Evolutionary conservation across 1,140 invertebrate genomes (phyloP).

Genomic region (Neuroterus valhalla): DNA sequence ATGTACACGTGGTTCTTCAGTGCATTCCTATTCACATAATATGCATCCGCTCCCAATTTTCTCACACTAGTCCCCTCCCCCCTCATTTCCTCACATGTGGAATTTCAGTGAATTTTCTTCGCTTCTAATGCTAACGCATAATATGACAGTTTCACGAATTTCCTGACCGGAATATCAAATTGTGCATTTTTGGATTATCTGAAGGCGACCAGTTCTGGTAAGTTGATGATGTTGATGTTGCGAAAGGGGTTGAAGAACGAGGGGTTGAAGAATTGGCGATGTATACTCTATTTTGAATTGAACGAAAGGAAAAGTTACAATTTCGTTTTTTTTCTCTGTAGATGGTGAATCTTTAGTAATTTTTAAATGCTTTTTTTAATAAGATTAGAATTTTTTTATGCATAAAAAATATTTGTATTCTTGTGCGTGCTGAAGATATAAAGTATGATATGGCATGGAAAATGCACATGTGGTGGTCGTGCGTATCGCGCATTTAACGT

Average conservation of each 20-base stretch:
- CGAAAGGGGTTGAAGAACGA: too few species aligned
- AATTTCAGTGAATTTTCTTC: too few species aligned
- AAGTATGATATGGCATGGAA: conserved; percentile 5
- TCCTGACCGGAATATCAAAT: neutral
- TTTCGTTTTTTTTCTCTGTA: too few species aligned
- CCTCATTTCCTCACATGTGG: too few species aligned
- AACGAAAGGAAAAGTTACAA: too few species aligned
- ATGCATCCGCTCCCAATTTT: too few species aligned
- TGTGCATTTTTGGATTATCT: conserved; percentile 4
- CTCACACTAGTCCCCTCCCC: too few species aligned
- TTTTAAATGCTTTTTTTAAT: neutral
- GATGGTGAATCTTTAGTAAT: neutral
- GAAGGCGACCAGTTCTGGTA: neutral
- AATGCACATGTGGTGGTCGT: conserved; percentile 16
- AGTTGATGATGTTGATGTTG: neutral
- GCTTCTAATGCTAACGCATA: too few species aligned
- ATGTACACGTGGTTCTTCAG: too few species aligned
- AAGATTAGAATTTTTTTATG: neutral
- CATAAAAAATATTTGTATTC: neutral
- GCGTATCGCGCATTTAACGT: neutral
- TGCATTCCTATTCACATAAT: too few species aligned
- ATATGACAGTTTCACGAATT: neutral
- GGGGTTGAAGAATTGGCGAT: too few species aligned
- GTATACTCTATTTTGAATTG: too few species aligned
- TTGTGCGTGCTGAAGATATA: conserved; percentile 9